Evolutionary conservation across 92 coral and sea anemone genomes (phyloP), one percentile per base, ranked within the genome.

Genomic region (Blastomussa wellsi): DNA sequence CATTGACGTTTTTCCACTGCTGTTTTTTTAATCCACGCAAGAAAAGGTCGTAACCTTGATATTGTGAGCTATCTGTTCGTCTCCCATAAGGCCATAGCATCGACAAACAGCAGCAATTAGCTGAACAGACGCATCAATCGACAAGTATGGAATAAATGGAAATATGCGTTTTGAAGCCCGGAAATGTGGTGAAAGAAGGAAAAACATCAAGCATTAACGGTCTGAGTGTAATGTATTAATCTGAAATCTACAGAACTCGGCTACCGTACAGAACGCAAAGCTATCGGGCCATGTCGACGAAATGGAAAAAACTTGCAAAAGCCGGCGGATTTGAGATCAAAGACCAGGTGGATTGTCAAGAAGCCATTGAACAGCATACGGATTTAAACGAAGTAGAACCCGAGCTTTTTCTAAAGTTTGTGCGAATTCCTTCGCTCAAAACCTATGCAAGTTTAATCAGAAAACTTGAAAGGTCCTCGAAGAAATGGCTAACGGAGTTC

Each of bases 401-500:
- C 24, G 97, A 93, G 64, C 84, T 93, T 19, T 84, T 91, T 44
- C 67, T 93, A 26, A 91, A 93, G 82, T 93, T 93, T 70, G 71
- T 93, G 48, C 93, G 93, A 20, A 91, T 89, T 48, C 97, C 95
- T 13, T 86, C 94, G 11, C 84, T 91, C 49, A 93, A 91, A 74
- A 93, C 90, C 75, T 93, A 91, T 65, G 68, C 93, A 39, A 78
- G 88, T 42, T 87, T 93, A 66, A 79, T 78, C 37, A 89, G 41
- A 77, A 93, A 87, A 60, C 87, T 93, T 8, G 86, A 89, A 88
- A 68, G 52, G 37, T 88, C 94, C 65, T 68, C 92, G 7, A 91
- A 86, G 22, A 83, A 89, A 72, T 95, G 98, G 98, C 88, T 92
- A 91, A 89, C 84, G 62, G 94, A 92, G 66, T 95, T 95, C 84